Percentiles rank a stretch among this genome's conserved stretches.
phyloP scores from a whole-genome alignment of 1,140 invertebrate genomes.

The Drosophila seguyi region DNA sequence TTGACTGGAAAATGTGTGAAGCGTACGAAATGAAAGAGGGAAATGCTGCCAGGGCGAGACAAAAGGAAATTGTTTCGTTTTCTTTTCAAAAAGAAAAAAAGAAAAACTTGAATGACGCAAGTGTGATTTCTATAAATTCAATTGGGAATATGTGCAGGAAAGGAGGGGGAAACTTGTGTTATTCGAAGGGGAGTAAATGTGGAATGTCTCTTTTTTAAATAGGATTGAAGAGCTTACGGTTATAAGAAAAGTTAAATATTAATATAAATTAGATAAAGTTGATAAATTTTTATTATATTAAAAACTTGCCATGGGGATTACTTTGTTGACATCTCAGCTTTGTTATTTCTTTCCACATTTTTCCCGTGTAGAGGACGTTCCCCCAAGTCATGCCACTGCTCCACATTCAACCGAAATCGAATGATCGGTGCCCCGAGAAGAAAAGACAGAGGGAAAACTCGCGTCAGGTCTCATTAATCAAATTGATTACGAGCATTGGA shows the following conservation, averaged over 20 bases:
- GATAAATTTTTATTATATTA: not conserved
- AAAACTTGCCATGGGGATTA: not conserved
- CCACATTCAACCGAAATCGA: constrained; percentile 39
- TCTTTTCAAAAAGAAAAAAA: constrained; percentile 18
- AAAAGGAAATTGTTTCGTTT: constrained; percentile 68
- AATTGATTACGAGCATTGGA: constrained; percentile 76
- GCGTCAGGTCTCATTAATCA: constrained; percentile 75
- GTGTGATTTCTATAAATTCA: constrained; percentile 51
- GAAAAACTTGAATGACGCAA: constrained; percentile 37
- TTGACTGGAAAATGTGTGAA: constrained; percentile 40
- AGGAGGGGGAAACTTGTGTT: constrained; percentile 1
- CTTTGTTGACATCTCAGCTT: not conserved
- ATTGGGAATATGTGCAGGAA: constrained; percentile 9
- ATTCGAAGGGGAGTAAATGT: constrained; percentile 11
- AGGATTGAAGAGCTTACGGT: not conserved
- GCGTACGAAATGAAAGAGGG: constrained; percentile 30
- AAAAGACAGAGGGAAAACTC: constrained; percentile 27
- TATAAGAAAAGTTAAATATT: not conserved
- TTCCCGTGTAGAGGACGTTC: not conserved
- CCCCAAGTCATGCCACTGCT: constrained; percentile 15
- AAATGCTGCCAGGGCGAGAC: constrained; percentile 40
- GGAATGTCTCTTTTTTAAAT: not conserved
- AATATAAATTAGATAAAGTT: too few relatives aligned
- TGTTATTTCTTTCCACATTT: not conserved
- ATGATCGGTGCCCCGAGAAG: not conserved